Conservation (phyloP, 2,113 vertebrate species). For the Corythornis madagascariensis region DNA sequence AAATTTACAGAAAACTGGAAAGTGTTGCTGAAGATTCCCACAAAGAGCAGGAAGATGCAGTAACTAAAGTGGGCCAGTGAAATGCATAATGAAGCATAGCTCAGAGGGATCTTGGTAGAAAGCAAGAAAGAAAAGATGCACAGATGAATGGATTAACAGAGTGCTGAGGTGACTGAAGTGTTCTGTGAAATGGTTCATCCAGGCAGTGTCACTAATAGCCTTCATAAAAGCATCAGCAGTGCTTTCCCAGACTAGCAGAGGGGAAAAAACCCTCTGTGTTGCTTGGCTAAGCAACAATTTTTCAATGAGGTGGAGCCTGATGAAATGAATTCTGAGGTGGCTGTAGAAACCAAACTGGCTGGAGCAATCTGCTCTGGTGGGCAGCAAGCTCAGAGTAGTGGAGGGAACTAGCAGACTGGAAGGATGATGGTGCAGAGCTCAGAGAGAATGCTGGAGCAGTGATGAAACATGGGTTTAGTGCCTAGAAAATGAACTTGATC, state of each 20-base stretch:
- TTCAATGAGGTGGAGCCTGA: background rate
- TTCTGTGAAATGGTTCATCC: background rate
- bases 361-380: background rate
- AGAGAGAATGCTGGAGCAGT: conserved; percentile 16
- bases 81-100: background rate
- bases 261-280: background rate
- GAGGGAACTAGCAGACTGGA: background rate
- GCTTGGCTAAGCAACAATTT: background rate
- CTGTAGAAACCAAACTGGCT: background rate
- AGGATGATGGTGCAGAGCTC: background rate
- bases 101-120: background rate
- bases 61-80: background rate
- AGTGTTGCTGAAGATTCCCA: background rate
- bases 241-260: background rate
- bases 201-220: background rate
- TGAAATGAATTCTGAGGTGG: background rate
- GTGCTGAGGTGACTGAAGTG: background rate
- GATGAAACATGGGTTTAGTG: background rate
- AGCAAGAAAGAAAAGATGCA: background rate
- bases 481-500: background rate
- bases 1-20: background rate
- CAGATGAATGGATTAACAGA: background rate
- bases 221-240: background rate
- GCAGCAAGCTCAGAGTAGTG: background rate
- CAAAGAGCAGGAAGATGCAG: background rate